Base-by-base conservation (phyloP, 2,113 vertebrate genomes). In the Pelecanoides urinatrix region DNA sequence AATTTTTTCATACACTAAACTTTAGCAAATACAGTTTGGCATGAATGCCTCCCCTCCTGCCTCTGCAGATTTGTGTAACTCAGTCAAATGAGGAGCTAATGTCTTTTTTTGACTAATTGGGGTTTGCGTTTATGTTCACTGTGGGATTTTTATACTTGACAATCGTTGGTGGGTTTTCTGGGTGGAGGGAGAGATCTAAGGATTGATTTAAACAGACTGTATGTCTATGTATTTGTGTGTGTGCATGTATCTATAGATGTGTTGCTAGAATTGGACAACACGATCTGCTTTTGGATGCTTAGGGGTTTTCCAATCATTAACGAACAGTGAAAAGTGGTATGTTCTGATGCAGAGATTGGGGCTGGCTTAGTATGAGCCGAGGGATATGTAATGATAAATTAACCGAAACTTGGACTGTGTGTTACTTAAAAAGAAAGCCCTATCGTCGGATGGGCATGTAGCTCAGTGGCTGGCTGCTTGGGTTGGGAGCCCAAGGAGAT, bases 401-500 rank as follows among this genome's bases (percentile, higher is more conserved):
- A 45, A 66, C 9, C 1, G 1, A 49, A 79, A 74, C 25, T 72
- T 61, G 87, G 73, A 23, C 25, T 9, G 73, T 13, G 27, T 23
- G 45, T 7, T 49, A 7, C 32, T 77, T 34, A 34, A 62, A 50
- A 58, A 50, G 42, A 36, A 78, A 62, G 59, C 5, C 22, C 8
- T 5, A 1, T 42, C 5, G 0, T 22, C 44, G 21, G 14, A 3
- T n/a, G 67, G 87, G 61, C 44, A 3, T 18, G 7, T 36, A 4
- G 66, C 6, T 44, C 5, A 1, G 44, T 1, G 4, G n/a, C 10
- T 81, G 75, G 20, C 50, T 65, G 76, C 29, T 38, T 47, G 56
- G 42, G 45, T 52, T 30, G 53, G 56, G 40, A 45, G 15, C 16
- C 19, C 29, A 4, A 17, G 67, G 53, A 47, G 32, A 50, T 50